Evolutionary conservation across 2,797 vertebrate genomes (phyloP).

Genomic region (Crocidura indochinensis): DNA sequence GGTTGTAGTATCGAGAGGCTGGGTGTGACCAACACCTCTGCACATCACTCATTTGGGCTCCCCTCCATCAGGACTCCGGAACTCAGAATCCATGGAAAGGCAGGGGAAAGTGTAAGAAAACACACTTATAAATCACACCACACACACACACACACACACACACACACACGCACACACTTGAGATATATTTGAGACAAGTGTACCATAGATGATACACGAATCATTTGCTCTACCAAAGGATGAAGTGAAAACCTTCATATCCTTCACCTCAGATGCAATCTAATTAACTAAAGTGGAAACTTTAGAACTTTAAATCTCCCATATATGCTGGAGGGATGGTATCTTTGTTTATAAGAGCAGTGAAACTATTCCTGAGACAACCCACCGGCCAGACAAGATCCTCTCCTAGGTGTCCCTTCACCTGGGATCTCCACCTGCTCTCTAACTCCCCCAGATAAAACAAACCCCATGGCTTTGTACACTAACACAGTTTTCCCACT

Average conservation of each 20-base stretch:
- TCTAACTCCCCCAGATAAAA: conserved; percentile 64
- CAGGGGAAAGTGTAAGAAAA: not conserved
- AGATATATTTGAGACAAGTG: not conserved
- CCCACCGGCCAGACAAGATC: conserved; percentile 3
- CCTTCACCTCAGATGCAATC: conserved; percentile 21
- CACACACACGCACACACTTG: not conserved
- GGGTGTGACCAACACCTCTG: not conserved
- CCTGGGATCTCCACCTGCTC: not conserved
- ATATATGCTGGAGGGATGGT: too few relatives aligned
- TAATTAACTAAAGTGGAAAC: conserved; percentile 31
- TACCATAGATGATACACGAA: not conserved
- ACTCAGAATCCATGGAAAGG: fast-evolving
- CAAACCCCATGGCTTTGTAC: conserved; percentile 51
- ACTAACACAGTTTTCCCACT: conserved; percentile 70
- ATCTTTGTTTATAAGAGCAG: conserved; percentile 33
- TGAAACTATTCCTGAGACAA: not conserved
- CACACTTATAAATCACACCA: not conserved
- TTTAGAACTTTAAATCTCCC: not conserved
- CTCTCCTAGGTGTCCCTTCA: conserved; percentile 33
- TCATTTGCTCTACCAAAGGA: not conserved
- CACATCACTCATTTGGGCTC: not conserved
- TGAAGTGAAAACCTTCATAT: conserved; percentile 22
- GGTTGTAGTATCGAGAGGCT: not conserved
- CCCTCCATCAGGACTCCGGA: not conserved
- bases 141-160: not conserved